phyloP scores from a whole-genome alignment of 2,797 vertebrate species.

The Coreius guichenoti region DNA sequence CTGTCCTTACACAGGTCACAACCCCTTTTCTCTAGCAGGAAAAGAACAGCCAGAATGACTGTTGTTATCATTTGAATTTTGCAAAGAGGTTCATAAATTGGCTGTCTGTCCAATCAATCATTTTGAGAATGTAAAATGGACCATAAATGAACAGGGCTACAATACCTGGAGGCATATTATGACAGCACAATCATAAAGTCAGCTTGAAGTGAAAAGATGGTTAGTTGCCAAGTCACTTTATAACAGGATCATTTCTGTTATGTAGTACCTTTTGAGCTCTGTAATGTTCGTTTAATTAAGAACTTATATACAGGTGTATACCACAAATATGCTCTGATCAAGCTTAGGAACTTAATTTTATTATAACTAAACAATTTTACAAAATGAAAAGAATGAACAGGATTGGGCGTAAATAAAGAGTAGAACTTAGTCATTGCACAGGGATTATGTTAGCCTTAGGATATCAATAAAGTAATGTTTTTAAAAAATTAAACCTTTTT shows the following conservation, averaged over 20 bases:
- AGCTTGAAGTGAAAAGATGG: neutral
- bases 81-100: neutral
- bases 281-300: neutral
- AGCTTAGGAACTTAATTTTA: neutral
- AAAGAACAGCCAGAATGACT: neutral
- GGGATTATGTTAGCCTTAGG: neutral
- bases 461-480: neutral
- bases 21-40: slow-evolving; percentile 1
- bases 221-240: neutral
- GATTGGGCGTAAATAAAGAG: neutral
- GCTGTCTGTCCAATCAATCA: neutral
- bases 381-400: neutral
- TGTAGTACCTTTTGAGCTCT: neutral
- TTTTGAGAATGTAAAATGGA: neutral
- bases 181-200: neutral
- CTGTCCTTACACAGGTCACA: slow-evolving; percentile 50
- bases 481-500: neutral
- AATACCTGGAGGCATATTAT: neutral
- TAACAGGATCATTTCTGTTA: neutral
- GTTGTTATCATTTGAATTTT: neutral
- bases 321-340: neutral
- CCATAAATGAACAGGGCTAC: neutral
- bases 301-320: neutral
- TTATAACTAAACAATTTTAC: neutral
- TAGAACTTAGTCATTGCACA: neutral